Conservation (phyloP, 2,113 vertebrate genomes). For the Psittacus erithacus region DNA sequence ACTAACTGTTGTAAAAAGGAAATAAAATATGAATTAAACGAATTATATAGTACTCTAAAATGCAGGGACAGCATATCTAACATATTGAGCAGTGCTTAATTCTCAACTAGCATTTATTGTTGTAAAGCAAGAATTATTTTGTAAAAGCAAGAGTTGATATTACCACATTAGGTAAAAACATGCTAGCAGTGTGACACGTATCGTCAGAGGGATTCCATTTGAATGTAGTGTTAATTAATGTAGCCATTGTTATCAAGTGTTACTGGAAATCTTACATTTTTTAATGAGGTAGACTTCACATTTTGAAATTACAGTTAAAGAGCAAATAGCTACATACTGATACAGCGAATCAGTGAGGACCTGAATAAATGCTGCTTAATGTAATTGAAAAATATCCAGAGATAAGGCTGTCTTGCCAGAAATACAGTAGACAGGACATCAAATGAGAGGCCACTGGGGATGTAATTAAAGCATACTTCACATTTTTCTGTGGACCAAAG, state of each 20-base stretch:
- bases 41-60: background rate
- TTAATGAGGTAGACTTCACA: slow-evolving; percentile 66
- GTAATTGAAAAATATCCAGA: slow-evolving; percentile 63
- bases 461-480: slow-evolving; percentile 66
- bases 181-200: background rate
- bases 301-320: slow-evolving; percentile 14
- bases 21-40: background rate
- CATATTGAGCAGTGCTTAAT: background rate
- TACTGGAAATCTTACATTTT: slow-evolving; percentile 45
- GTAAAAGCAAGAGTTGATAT: slow-evolving; percentile 11
- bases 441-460: slow-evolving; percentile 55
- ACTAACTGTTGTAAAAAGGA: background rate
- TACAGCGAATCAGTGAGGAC: slow-evolving; percentile 45
- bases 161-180: background rate
- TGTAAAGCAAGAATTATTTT: slow-evolving; percentile 34
- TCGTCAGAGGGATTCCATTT: slow-evolving; percentile 33
- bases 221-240: slow-evolving; percentile 65
- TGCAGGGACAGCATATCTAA: background rate
- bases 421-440: slow-evolving; percentile 48
- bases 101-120: background rate
- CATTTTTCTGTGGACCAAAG: slow-evolving; percentile 59
- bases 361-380: slow-evolving; percentile 20
- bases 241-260: slow-evolving; percentile 20
- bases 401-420: slow-evolving; percentile 66
- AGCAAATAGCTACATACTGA: background rate